Percentiles rank a stretch among this genome's conserved stretches.
These are phyloP conservation scores for Erebia palarica DNA, from an alignment of 2,888 invertebrate species.

Conservation along the genomic window DNA sequence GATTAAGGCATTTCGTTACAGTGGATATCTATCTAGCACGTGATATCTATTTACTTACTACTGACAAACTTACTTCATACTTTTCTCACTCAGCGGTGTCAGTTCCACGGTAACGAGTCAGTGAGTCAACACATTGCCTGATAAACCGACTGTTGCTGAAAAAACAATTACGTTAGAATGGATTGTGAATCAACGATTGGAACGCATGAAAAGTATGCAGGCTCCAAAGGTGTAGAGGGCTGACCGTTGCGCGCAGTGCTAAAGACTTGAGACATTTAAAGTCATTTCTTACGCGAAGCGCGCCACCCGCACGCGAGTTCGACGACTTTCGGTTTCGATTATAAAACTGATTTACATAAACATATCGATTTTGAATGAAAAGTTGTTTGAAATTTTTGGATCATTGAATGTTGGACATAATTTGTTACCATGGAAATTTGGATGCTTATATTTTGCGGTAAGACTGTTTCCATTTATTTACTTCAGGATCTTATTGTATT, in stretches of 20 bases:
- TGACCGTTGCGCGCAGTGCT: slow-evolving; percentile 34
- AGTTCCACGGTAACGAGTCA: background rate
- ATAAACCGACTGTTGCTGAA: background rate
- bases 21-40: background rate
- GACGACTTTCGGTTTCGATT: slow-evolving; percentile 45
- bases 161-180: background rate
- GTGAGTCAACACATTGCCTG: background rate
- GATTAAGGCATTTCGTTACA: background rate
- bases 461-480: slow-evolving; percentile 43
- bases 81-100: background rate
- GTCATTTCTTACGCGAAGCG: slow-evolving; percentile 69
- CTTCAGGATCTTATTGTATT: background rate
- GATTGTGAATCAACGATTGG: slow-evolving; percentile 16
- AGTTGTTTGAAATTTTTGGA: slow-evolving; percentile 30
- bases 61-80: too few species aligned
- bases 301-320: slow-evolving; percentile 66
- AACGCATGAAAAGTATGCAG: slow-evolving; percentile 22
- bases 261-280: slow-evolving; percentile 41
- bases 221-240: slow-evolving; percentile 27
- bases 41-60: too few species aligned
- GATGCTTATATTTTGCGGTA: slow-evolving; percentile 68
- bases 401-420: slow-evolving; percentile 37
- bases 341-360: slow-evolving; percentile 49
- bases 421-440: slow-evolving; percentile 56
- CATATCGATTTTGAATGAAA: slow-evolving; percentile 34